Evolutionary conservation across 2,888 invertebrate species (phyloP), one percentile per base, ranked within the genome.

Genomic region (Notocelia uddmanniana): DNA sequence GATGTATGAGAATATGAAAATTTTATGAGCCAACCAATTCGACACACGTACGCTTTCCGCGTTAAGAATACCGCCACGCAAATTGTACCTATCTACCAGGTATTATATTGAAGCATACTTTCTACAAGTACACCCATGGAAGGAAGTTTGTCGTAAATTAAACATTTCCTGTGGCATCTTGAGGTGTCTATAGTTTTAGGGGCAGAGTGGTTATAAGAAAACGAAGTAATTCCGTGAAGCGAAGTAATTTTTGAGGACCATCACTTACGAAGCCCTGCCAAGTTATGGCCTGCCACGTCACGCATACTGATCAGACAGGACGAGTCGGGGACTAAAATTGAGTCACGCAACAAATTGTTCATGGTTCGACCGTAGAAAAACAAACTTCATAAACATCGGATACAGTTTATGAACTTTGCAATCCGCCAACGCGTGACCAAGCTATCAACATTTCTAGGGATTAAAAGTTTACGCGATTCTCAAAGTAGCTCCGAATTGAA

Each of bases 1-100:
- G 72, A 75, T 70, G 71, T 74, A 81, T 74, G 75, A 75, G 75
- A 76, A 76, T 79, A 77, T 79, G 76, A 78, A 78, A 78, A 74
- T 74, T 75, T 74, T 58, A 70, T 71, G 71, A 68, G 69, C 11
- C 31, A 52, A 55, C 66, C 70, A 54, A 73, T 73, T 73, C 70
- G 67, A 67, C 70, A 73, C 73, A 73, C 73, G 73, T 73, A 73
- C 57, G 69, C 26, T 50, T 55, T 58, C 64, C 45, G 66, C 66
- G 64, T 64, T 73, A 73, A 73, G 70, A 70, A 66, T 67, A 66
- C 66, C 26, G 62, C 54, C 62, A 67, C 66, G 55, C 73, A 67
- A 67, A 67, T 67, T 57, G 48, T 48, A 54, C 19, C 50, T 54
- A 55, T 23, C 34, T 64, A 54, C 34, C 50, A 34, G 52, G 23